Percentiles rank a stretch among this genome's conserved stretches.
Conservation (phyloP, 1,140 invertebrate species). For the Drosophila bocki region DNA sequence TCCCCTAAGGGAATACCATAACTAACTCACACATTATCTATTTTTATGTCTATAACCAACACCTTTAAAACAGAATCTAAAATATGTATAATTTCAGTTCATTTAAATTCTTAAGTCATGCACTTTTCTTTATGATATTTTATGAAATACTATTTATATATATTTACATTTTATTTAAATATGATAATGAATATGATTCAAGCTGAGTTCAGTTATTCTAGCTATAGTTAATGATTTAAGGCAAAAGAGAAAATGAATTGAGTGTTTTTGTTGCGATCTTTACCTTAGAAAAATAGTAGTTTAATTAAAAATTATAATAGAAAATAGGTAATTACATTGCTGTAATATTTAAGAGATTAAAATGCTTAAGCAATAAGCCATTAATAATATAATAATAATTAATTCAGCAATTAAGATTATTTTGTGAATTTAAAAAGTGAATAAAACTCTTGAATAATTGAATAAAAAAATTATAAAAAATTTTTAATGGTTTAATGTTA, state of each 20-base stretch:
- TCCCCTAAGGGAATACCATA: not conserved
- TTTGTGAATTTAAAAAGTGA: too few relatives aligned
- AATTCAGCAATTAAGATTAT: too few relatives aligned
- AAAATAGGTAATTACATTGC: too few relatives aligned
- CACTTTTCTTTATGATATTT: not conserved
- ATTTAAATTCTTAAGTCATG: not conserved
- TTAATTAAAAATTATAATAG: too few relatives aligned
- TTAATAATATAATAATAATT: too few relatives aligned
- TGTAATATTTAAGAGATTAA: too few relatives aligned
- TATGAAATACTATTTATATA: not conserved
- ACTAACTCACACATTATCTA: not conserved
- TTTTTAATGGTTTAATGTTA: too few relatives aligned
- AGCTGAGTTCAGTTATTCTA: not conserved
- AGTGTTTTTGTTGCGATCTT: too few relatives aligned
- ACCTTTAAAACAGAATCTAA: not conserved
- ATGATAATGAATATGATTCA: not conserved
- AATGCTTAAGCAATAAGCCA: too few relatives aligned
- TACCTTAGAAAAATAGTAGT: too few relatives aligned
- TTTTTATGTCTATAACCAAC: constrained; percentile 8
- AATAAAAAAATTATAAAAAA: too few relatives aligned
- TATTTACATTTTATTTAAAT: not conserved
- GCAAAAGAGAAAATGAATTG: not conserved
- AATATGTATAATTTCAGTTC: not conserved
- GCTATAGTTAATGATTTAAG: not conserved
- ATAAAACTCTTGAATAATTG: too few relatives aligned